Evolutionary conservation across 1,140 invertebrate genomes (phyloP).

Genomic region (Drosophila triauraria): DNA sequence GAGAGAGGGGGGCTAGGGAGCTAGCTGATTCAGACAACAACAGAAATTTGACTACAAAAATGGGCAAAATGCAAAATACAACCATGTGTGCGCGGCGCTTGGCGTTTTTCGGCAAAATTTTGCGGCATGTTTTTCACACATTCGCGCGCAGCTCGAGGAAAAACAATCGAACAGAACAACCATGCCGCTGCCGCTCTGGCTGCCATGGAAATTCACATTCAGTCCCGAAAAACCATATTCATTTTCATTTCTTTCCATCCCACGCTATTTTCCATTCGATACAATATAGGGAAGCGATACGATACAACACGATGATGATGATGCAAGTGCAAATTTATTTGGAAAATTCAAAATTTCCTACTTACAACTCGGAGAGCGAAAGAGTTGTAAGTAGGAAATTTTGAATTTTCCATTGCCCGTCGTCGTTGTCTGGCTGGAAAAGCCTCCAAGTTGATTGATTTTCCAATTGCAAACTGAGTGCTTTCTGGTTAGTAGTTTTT

Average conservation of each 20-base stretch:
- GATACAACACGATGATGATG: constrained; percentile 32
- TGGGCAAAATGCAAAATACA: constrained; percentile 79
- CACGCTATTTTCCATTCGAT: constrained; percentile 43
- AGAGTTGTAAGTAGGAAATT: constrained; percentile 57
- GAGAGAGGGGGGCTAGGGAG: constrained; percentile 24
- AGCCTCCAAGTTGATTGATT: constrained; percentile 58
- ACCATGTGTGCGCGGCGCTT: constrained; percentile 50
- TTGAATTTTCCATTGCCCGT: constrained; percentile 38
- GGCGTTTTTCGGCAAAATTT: constrained; percentile 76
- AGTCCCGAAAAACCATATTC: constrained; percentile 18
- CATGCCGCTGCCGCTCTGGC: constrained; percentile 56
- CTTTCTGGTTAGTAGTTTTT: constrained; percentile 46
- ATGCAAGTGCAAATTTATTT: constrained; percentile 83
- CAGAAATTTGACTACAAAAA: constrained; percentile 81
- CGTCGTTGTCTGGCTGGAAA: constrained; percentile 32
- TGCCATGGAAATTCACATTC: constrained; percentile 65
- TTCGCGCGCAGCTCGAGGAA: constrained; percentile 61
- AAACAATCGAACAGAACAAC: constrained; percentile 70
- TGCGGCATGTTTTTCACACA: constrained; percentile 82
- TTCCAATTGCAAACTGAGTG: constrained; percentile 53
- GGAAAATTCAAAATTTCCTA: no score
- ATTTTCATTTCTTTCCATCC: constrained; percentile 24
- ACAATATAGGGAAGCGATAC: constrained; percentile 5
- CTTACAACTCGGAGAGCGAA: no score
- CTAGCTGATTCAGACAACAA: constrained; percentile 70